These are phyloP conservation scores for Athene noctua DNA, from an alignment of 2,113 vertebrate genomes.

Conservation along the genomic window DNA sequence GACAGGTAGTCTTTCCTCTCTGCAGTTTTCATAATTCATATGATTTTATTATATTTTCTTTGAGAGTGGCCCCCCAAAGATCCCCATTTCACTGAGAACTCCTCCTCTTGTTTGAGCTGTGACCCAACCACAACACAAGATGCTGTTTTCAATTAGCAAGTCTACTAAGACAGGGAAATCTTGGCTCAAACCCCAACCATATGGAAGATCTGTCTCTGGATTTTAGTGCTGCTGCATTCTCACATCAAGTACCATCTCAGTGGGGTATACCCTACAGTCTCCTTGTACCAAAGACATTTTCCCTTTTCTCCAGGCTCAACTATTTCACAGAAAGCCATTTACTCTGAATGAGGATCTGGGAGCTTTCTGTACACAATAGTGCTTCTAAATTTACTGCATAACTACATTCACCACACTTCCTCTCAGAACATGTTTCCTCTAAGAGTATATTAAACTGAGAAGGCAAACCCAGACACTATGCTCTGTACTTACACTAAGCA, in stretches of 20 bases:
- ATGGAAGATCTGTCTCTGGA: background rate
- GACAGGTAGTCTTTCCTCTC: background rate
- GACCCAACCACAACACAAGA: background rate
- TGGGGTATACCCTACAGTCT: background rate
- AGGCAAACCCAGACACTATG: background rate
- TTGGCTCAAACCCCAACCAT: background rate
- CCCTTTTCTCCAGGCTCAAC: background rate
- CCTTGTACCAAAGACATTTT: background rate
- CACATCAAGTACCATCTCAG: background rate
- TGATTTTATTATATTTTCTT: background rate
- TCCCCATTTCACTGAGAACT: background rate
- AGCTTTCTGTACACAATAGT: background rate
- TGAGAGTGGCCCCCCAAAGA: background rate
- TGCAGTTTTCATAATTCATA: background rate
- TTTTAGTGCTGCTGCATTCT: background rate
- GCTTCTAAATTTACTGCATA: background rate
- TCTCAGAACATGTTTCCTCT: background rate
- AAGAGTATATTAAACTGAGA: background rate
- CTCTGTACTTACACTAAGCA: background rate
- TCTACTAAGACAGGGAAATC: background rate
- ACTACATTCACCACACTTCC: background rate
- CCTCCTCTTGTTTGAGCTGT: background rate
- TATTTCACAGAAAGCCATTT: background rate
- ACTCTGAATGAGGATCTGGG: background rate
- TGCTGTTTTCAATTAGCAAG: constrained; percentile 2